Evolutionary conservation across 2,888 invertebrate species (phyloP).

Genomic region (Drosophila borealis): DNA sequence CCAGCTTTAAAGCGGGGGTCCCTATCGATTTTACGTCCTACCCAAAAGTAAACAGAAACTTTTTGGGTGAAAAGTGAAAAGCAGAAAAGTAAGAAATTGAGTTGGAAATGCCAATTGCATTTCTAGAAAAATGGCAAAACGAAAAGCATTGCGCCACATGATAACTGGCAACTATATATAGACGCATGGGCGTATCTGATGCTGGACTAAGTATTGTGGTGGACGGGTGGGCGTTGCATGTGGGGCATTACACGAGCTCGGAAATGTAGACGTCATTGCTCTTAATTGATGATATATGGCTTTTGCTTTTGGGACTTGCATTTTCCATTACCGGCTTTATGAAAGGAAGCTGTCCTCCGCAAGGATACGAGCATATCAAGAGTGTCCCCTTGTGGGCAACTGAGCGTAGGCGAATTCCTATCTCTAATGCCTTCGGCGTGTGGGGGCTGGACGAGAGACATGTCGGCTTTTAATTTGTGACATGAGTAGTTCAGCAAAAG

Average conservation of each 20-base stretch:
- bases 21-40: conserved; percentile 41
- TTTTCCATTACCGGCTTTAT: conserved; percentile 20
- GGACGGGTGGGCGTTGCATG: conserved; percentile 1
- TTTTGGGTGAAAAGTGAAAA: conserved; percentile 26
- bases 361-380: neutral
- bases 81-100: conserved; percentile 21
- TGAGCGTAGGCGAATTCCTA: neutral
- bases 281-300: conserved; percentile 57
- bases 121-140: conserved; percentile 8
- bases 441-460: neutral
- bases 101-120: conserved; percentile 49
- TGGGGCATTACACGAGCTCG: conserved; percentile 1
- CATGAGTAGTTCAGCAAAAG: conserved; percentile 47
- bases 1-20: conserved; percentile 11
- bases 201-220: neutral
- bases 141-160: neutral
- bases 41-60: conserved; percentile 19
- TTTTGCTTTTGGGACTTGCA: conserved; percentile 11
- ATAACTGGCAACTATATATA: neutral
- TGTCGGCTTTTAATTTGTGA: conserved; percentile 45
- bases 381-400: conserved; percentile 1
- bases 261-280: conserved; percentile 41
- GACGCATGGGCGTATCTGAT: too few relatives aligned
- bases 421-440: neutral
- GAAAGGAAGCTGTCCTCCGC: conserved; percentile 16